Evolutionary conservation across 2,888 invertebrate species (phyloP).

Genomic region (Heliconius ismenius): DNA sequence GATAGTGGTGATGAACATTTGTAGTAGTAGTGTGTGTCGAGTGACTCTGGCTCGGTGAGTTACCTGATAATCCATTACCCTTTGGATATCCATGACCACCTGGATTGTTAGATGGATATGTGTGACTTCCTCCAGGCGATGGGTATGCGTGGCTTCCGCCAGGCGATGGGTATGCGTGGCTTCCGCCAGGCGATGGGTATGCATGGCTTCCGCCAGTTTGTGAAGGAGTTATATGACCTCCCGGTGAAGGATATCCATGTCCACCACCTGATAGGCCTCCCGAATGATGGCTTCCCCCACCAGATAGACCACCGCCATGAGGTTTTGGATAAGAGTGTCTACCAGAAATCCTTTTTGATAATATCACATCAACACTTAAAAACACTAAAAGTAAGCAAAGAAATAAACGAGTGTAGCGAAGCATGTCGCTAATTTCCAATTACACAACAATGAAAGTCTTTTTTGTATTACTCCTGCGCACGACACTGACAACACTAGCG

Average conservation of each 20-base stretch:
- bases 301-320: constrained; percentile 49
- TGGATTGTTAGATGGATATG: constrained; percentile 47
- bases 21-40: constrained; percentile 53
- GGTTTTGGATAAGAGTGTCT: constrained; percentile 52
- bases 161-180: constrained; percentile 49
- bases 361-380: constrained; percentile 50
- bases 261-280: constrained; percentile 56
- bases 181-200: constrained; percentile 49
- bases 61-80: constrained; percentile 50
- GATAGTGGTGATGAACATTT: constrained; percentile 64
- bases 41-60: constrained; percentile 39
- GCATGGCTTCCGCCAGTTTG: constrained; percentile 45
- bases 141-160: constrained; percentile 49
- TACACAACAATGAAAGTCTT: constrained; percentile 21
- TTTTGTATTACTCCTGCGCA: constrained; percentile 48
- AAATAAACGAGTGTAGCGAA: constrained; percentile 51
- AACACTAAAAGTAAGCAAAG: constrained; percentile 59
- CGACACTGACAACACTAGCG: constrained; percentile 25
- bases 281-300: constrained; percentile 54
- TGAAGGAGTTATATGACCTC: constrained; percentile 45
- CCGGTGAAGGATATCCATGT: constrained; percentile 49
- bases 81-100: constrained; percentile 47
- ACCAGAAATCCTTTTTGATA: constrained; percentile 49
- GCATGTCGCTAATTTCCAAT: constrained; percentile 44
- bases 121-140: constrained; percentile 45